These are phyloP conservation scores for Phymorhynchus buccinoides DNA, from an alignment of 1,140 invertebrate genomes.

Conservation along the genomic window DNA sequence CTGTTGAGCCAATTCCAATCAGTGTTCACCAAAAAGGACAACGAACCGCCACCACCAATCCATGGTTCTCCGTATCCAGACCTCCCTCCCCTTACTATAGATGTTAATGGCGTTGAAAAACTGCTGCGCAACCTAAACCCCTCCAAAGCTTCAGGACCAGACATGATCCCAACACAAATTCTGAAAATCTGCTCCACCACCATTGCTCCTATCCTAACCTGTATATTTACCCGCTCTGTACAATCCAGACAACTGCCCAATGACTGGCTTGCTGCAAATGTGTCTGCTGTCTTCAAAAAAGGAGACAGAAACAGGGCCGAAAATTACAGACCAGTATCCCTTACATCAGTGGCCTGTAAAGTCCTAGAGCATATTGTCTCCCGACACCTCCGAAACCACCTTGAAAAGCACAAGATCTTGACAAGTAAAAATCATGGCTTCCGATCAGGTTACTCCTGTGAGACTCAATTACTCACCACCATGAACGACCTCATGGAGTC, in stretches of 20 bases:
- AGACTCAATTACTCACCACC: background rate
- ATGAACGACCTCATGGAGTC: background rate
- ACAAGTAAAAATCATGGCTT: slow-evolving; percentile 4
- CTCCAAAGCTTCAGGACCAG: background rate
- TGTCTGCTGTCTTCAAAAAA: background rate
- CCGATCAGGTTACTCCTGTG: slow-evolving; percentile 2
- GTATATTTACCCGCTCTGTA: background rate
- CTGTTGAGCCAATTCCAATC: slow-evolving; percentile 46
- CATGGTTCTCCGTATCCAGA: too few species aligned
- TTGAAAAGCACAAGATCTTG: background rate
- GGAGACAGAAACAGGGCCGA: slow-evolving; percentile 2
- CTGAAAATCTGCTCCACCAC: too few species aligned
- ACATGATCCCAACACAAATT: background rate
- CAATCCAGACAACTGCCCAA: background rate
- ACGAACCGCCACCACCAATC: too few species aligned
- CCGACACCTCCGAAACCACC: background rate
- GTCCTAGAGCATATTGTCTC: background rate
- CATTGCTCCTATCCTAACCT: background rate
- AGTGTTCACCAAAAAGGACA: too few species aligned
- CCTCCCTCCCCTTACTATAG: background rate
- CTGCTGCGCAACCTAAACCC: background rate
- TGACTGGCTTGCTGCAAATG: background rate
- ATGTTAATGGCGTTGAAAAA: background rate
- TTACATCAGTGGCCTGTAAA: slow-evolving; percentile 1
- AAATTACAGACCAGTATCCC: background rate